A percentile compares a stretch with the other conserved stretches of the same genome.
Conservation (phyloP, 35 echinoderm and acorn worm genomes). For the Anneissia japonica region DNA sequence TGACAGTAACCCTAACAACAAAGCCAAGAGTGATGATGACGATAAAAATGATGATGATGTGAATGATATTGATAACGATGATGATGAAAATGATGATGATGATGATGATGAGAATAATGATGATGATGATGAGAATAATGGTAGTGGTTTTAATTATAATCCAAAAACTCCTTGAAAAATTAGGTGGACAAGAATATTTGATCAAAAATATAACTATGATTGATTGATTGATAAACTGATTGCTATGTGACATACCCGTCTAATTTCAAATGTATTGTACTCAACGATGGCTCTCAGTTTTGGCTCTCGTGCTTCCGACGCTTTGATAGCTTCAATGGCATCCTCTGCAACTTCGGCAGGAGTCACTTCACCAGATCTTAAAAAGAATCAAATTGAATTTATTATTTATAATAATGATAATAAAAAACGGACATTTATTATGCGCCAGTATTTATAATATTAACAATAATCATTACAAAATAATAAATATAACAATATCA, state of each 20-base stretch:
- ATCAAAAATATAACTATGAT: background rate
- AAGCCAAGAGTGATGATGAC: background rate
- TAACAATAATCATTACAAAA: no score
- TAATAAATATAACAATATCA: no score
- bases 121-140: background rate
- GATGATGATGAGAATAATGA: no score
- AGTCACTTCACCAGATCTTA: constrained; percentile 42
- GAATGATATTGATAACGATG: no score
- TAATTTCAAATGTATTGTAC: constrained; percentile 38
- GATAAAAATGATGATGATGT: background rate
- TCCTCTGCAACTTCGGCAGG: constrained; percentile 45
- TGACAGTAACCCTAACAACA: background rate
- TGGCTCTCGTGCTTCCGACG: constrained; percentile 24
- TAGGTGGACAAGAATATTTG: background rate
- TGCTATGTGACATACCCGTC: background rate
- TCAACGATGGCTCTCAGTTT: constrained; percentile 37
- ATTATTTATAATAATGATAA: no score
- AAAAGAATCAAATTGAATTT: no score
- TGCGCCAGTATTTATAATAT: no score
- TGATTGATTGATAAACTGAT: background rate
- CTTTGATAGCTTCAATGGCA: constrained; percentile 27
- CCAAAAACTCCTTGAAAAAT: background rate
- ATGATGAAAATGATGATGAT: no score
- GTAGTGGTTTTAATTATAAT: background rate
- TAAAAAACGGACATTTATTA: no score